Base-by-base conservation (phyloP, 2,888 invertebrate species). In the Paralinhomoeus sp. region DNA sequence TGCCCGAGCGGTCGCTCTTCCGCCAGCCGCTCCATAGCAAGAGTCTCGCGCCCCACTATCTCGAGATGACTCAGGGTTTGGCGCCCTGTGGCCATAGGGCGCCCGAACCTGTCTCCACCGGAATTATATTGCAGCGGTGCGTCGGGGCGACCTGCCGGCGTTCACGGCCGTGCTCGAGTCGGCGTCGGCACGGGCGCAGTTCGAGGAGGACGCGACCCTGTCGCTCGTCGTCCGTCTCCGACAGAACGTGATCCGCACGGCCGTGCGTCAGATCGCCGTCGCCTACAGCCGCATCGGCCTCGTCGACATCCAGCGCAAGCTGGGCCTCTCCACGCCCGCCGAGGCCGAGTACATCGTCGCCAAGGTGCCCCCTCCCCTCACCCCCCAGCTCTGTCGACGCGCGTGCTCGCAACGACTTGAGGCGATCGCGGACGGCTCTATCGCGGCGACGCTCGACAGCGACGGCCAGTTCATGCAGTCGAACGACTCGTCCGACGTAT, bases 271-370 rank as follows among this genome's bases (percentile, higher is more conserved):
- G 47, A 93, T 99, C 64, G 89, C 87, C 1, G 65, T 85, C 24
- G 89, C 91, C 0, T 97, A 97, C 65, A 91, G 91, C 0, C 74
- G 85, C 49, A 93, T 97, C 57, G 85, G 87, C 2, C 79, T 93
- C 1, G 75, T 77, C 50, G 91, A 93, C 62, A 85, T 97, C 57
- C 89, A 91, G 1, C 74, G 76, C 50, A 93, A 97, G 61, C 69
- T 99, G 48, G 80, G 83, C 34, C 68, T 97, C 40, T 89, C 89
- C 62, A 87, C 83, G 1, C 56, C 59, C 20, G 87, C 89, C 62
- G 97, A 99, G 73, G 93, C 93, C 0, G 97, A 97, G 64, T 97
- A 89, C 61, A 91, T 97, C 63, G 91, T 93, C 0, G 85, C 91
- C 0, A 93, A 93, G 69, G 70, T 69, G n/a, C n/a, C n/a, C n/a